Conservation (phyloP, 2,113 vertebrate genomes). For the Thunnus thynnus region DNA sequence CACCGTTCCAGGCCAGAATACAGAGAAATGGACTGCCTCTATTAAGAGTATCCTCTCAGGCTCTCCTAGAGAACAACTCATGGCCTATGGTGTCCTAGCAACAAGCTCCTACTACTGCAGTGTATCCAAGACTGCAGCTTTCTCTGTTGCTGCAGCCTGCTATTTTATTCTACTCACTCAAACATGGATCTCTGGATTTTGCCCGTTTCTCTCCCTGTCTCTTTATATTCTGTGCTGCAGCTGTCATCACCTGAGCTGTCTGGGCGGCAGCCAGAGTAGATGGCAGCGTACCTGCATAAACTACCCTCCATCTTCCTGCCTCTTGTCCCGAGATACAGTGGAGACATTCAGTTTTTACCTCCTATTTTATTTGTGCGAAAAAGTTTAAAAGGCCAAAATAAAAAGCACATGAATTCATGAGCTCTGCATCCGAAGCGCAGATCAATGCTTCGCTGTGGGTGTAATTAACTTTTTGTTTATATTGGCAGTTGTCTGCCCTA, state of each 20-base stretch:
- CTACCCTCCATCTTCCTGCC: conserved; percentile 7
- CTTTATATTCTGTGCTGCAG: conserved; percentile 44
- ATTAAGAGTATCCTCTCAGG: conserved; percentile 73
- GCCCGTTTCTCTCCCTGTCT: conserved; percentile 41
- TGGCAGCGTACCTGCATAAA: conserved; percentile 15
- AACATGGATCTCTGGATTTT: conserved; percentile 54
- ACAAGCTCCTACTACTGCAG: conserved; percentile 82
- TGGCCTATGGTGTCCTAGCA: conserved; percentile 83
- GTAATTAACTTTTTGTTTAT: conserved; percentile 57
- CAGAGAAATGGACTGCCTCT: conserved; percentile 68
- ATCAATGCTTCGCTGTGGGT: conserved; percentile 53
- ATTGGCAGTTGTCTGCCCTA: conserved; percentile 51
- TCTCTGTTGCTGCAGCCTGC: conserved; percentile 66
- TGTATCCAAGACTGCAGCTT: conserved; percentile 75
- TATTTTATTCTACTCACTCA: conserved; percentile 71
- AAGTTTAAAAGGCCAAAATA: conserved; percentile 4
- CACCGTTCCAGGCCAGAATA: conserved; percentile 66
- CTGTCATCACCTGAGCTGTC: conserved; percentile 48
- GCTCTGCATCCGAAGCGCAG: not conserved
- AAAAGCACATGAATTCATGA: not conserved
- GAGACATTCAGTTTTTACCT: not conserved
- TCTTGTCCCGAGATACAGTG: not conserved
- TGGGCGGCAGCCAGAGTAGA: conserved; percentile 22
- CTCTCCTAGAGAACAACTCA: conserved; percentile 74
- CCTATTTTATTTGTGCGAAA: not conserved